phyloP scores from a whole-genome alignment of 2,888 invertebrate genomes.

The Mythimna ferrago region DNA sequence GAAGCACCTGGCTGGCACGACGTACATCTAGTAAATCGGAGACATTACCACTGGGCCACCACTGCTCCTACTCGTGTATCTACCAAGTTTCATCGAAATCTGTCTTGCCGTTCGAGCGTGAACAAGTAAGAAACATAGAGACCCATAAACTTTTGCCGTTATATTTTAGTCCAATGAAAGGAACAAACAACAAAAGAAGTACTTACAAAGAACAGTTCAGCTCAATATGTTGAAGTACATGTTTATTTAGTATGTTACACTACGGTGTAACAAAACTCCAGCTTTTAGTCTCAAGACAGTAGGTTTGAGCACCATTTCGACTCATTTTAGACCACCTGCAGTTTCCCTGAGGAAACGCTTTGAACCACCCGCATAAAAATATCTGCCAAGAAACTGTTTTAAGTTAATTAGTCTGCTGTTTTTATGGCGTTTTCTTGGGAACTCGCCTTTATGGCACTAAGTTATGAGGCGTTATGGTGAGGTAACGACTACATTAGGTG shows the following conservation, averaged over 20 bases:
- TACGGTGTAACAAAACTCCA: slow-evolving; percentile 58
- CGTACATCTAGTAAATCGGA: too few species aligned
- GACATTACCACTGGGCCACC: too few species aligned
- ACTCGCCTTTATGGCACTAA: slow-evolving; percentile 45
- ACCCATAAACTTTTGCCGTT: too few species aligned
- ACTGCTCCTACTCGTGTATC: background rate
- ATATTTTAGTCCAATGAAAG: too few species aligned
- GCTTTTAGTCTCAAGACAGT: slow-evolving; percentile 43
- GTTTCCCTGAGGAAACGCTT: slow-evolving; percentile 59
- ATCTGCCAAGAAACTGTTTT: slow-evolving; percentile 61
- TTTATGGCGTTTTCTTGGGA: slow-evolving; percentile 41
- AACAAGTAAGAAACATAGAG: too few species aligned
- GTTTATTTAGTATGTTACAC: background rate
- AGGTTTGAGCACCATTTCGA: slow-evolving; percentile 46
- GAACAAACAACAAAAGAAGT: too few species aligned
- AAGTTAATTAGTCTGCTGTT: slow-evolving; percentile 67
- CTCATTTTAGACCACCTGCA: slow-evolving; percentile 72
- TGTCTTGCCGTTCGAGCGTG: too few species aligned
- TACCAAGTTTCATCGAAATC: background rate
- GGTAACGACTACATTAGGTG: slow-evolving; percentile 53
- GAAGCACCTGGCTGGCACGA: too few species aligned
- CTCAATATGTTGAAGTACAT: background rate
- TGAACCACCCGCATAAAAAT: slow-evolving; percentile 63
- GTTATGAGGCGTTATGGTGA: slow-evolving; percentile 48
- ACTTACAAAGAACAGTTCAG: too few species aligned